Conservation (phyloP, 2,888 invertebrate species). For the Amphipoea oculea region DNA sequence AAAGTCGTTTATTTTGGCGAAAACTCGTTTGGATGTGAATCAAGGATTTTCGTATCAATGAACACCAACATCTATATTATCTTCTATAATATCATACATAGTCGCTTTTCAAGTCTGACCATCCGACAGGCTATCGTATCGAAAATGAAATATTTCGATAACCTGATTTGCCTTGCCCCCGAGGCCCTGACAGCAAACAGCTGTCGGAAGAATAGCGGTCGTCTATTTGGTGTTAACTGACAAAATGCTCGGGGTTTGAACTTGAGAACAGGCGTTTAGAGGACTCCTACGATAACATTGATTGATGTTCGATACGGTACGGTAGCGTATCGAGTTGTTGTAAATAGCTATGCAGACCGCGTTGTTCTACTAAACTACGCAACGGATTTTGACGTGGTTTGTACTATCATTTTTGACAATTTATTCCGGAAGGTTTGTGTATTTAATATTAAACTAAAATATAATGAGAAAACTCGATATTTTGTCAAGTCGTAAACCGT, state of each 20-base stretch:
- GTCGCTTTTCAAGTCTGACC: background rate
- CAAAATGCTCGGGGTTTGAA: background rate
- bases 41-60: constrained; percentile 2
- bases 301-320: background rate
- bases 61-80: background rate
- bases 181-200: background rate
- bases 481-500: background rate
- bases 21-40: background rate
- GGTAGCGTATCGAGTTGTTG: background rate
- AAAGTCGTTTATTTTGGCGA: background rate
- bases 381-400: background rate
- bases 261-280: background rate
- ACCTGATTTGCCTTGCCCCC: background rate
- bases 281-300: background rate
- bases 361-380: background rate
- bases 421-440: background rate
- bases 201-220: background rate
- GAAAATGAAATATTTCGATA: background rate
- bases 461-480: background rate
- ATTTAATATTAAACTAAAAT: too few species aligned
- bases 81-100: background rate
- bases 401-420: background rate
- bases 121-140: background rate
- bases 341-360: background rate
- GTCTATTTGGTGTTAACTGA: background rate